A percentile compares a stretch with the other conserved stretches of the same genome.
Evolutionary conservation across 2,113 vertebrate genomes (phyloP).

Genomic region (Eira barbara): DNA sequence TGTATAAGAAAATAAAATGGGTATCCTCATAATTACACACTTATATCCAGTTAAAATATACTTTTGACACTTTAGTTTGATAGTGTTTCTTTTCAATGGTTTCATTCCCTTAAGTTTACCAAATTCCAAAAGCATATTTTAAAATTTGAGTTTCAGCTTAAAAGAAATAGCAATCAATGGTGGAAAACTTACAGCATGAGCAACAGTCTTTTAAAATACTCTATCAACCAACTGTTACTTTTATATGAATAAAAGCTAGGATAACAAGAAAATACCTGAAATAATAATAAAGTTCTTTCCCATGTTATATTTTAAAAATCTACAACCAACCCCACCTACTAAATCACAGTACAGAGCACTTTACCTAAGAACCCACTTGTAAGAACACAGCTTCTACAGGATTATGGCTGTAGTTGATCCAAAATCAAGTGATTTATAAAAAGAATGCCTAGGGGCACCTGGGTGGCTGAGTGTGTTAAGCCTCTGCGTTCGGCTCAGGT

Average conservation of each 20-base stretch:
- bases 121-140: constrained; percentile 1
- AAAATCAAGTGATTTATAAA: neutral
- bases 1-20: neutral
- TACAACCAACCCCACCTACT: neutral
- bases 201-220: constrained; percentile 28
- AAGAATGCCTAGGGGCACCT: neutral
- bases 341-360: neutral
- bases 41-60: neutral
- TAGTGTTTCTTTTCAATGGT: neutral
- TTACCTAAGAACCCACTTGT: neutral
- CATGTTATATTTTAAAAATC: neutral
- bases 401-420: neutral
- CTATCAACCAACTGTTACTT: neutral
- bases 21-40: neutral
- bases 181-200: neutral
- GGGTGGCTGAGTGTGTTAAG: too few relatives aligned
- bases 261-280: neutral
- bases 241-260: neutral
- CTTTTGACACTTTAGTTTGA: neutral
- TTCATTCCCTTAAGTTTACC: neutral
- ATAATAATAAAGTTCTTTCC: neutral
- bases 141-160: constrained; percentile 1
- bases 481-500: too few relatives aligned
- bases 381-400: neutral
- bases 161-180: neutral